A percentile compares a stretch with the other conserved stretches of the same genome.
Conservation (phyloP, 2,888 invertebrate genomes). For the Caenorhabditis sp. region DNA sequence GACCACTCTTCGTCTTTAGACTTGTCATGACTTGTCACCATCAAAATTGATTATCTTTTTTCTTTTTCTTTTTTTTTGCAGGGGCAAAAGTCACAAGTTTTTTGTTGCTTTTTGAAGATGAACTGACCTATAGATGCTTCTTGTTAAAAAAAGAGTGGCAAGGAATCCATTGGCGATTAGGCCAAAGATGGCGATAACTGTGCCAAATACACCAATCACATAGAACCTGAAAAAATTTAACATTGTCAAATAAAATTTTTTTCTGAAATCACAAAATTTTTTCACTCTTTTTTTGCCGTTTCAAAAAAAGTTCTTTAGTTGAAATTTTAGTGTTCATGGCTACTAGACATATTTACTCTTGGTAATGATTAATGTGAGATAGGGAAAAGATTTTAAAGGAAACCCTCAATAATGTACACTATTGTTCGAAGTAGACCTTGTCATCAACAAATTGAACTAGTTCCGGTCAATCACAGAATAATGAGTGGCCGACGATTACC, state of each 20-base stretch:
- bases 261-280: not conserved
- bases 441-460: no score
- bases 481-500: no score
- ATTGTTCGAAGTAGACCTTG: no score
- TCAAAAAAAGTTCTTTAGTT: no score
- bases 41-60: not conserved
- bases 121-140: slow-evolving; percentile 58
- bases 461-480: no score
- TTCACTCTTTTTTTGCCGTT: not conserved
- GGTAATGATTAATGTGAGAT: no score
- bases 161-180: slow-evolving; percentile 64
- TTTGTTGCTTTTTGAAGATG: no score
- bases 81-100: not conserved
- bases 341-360: no score
- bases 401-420: no score
- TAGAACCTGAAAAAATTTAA: slow-evolving; percentile 59
- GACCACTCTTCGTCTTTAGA: not conserved
- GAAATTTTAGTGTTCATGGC: no score
- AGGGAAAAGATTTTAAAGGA: no score
- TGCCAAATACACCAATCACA: slow-evolving; percentile 61
- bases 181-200: slow-evolving; percentile 63
- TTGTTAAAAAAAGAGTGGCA: slow-evolving; percentile 60
- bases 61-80: not conserved
- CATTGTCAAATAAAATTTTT: not conserved
- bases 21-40: not conserved